Percentiles rank a stretch among this genome's conserved stretches.
These are phyloP conservation scores for Microtus ochrogaster DNA, from an alignment of 2,113 vertebrate genomes.

Conservation along the genomic window DNA sequence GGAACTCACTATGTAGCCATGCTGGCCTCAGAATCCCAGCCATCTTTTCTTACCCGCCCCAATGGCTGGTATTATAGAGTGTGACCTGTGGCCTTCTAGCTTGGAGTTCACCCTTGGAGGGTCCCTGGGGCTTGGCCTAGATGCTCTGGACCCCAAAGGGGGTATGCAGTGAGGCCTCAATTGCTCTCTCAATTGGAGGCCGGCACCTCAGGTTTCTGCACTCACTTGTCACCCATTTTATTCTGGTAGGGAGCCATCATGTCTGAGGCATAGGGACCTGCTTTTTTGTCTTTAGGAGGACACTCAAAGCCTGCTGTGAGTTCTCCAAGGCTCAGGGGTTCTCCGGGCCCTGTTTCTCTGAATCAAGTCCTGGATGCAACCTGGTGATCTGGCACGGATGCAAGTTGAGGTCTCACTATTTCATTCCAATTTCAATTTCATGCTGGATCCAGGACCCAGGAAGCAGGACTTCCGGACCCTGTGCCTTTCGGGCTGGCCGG, in stretches of 20 bases:
- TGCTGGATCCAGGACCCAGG: neutral
- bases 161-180: neutral
- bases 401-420: fast-evolving
- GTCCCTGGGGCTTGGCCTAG: neutral
- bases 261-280: neutral
- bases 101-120: neutral
- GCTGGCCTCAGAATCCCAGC: neutral
- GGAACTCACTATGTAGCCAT: neutral
- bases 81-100: neutral
- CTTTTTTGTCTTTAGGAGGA: neutral
- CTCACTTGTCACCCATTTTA: too few relatives aligned
- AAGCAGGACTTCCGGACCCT: neutral
- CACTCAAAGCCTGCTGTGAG: neutral
- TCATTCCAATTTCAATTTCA: neutral
- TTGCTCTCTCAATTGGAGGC: neutral
- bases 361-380: too few relatives aligned
- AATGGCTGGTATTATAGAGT: neutral
- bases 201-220: neutral
- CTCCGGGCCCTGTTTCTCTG: neutral
- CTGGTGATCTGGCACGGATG: fast-evolving
- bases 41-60: neutral
- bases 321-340: too few relatives aligned
- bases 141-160: neutral
- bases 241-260: too few relatives aligned
- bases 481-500: fast-evolving